Evolutionary conservation across 2,888 invertebrate species (phyloP).

Genomic region (Baronia brevicornis): DNA sequence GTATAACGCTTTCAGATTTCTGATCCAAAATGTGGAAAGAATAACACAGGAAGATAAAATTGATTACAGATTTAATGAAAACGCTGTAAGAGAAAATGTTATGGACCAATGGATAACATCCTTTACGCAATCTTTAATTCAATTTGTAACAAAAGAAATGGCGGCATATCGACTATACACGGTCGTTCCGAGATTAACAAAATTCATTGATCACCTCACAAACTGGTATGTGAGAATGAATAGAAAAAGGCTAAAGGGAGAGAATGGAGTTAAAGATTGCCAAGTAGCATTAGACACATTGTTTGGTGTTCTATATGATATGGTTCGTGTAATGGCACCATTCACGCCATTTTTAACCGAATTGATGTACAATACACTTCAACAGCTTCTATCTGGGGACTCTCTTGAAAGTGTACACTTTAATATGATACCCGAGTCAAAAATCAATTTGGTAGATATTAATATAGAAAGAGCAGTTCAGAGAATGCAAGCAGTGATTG

Average conservation of each 20-base stretch:
- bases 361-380: slow-evolving; percentile 93
- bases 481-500: slow-evolving; percentile 96
- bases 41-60: slow-evolving; percentile 81
- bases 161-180: slow-evolving; percentile 94
- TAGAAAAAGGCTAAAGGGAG: slow-evolving; percentile 94
- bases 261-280: slow-evolving; percentile 87
- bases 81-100: slow-evolving; percentile 78
- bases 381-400: slow-evolving; percentile 75
- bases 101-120: slow-evolving; percentile 99
- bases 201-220: slow-evolving; percentile 97
- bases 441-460: slow-evolving; percentile 82
- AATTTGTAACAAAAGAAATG: slow-evolving; percentile 95
- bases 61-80: slow-evolving; percentile 74
- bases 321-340: slow-evolving; percentile 96
- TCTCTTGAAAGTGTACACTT: slow-evolving; percentile 90
- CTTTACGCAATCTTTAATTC: slow-evolving; percentile 93
- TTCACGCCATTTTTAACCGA: slow-evolving; percentile 98
- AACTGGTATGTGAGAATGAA: slow-evolving; percentile 99
- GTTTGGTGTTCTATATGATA: slow-evolving; percentile 89
- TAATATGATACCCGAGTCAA: slow-evolving; percentile 88
- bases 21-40: slow-evolving; percentile 93
- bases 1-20: slow-evolving; percentile 94
- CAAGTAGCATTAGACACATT: slow-evolving; percentile 90
- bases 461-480: slow-evolving; percentile 92
- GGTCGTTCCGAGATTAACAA: slow-evolving; percentile 93